Base-by-base conservation (phyloP, 2,113 vertebrate species). In the Cebus imitator region DNA sequence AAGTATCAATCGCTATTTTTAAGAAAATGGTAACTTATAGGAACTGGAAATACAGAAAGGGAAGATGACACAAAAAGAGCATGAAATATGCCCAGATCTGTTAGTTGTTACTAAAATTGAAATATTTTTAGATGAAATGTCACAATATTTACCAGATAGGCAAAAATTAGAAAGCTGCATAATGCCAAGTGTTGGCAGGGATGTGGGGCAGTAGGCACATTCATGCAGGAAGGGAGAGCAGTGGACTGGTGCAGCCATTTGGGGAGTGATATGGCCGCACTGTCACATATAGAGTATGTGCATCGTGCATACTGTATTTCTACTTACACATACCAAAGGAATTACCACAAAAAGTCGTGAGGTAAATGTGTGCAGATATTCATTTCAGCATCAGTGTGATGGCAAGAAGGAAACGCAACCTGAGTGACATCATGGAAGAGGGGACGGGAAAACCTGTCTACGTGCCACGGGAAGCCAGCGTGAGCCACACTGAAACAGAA, bases 271-370 rank as follows among this genome's bases (percentile, higher is more conserved):
- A n/a, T 48, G 9, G 32, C 3, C 1, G 35, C 66, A 18, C 58
- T 50, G 30, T 72, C 61, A 88, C 13, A 20, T 43, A 21, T 73
- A 52, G n/a, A 80, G 50, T 37, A 72, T 55, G 23, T 3, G 20
- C 2, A 3, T 5, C n/a, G 12, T 3, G 8, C 8, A 68, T 21
- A 43, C 5, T 20, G 4, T 43, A 8, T 14, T 32, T 61, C 37
- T 75, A 30, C 16, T 30, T n/a, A 37, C 0, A 23, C 2, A 55
- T n/a, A 40, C 30, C 68, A 35, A 45, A 76, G 18, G 55, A 37
- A 75, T 57, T 23, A 8, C n/a, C 37, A 37, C 20, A 57, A 73
- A 80, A 20, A 8, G 35, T 14, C 4, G 1, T 8, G 37, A 37
- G 45, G 30, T 50, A 50, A 58, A 43, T 2, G 21, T 43, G 6